Evolutionary conservation across 2,888 invertebrate genomes (phyloP).

Genomic region (Zaprionus bogoriensis): DNA sequence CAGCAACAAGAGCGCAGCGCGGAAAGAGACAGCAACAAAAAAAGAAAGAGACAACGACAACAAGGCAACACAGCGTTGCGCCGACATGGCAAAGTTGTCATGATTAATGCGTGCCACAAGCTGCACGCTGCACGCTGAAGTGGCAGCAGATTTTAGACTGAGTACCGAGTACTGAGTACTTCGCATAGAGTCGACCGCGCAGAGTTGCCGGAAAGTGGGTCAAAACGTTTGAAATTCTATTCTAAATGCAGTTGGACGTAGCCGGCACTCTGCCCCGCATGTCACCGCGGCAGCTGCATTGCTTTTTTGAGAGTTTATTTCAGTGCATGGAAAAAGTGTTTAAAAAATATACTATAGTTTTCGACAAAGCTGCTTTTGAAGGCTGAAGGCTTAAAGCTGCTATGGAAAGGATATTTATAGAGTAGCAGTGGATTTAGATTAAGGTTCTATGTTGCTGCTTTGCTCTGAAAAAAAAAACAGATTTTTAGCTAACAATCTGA

Average conservation of each 20-base stretch:
- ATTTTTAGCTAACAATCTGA: neutral
- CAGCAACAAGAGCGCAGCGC: constrained; percentile 22
- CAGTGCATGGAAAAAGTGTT: neutral
- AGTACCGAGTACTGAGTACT: too few species aligned
- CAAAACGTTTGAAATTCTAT: constrained; percentile 35
- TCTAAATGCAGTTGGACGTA: constrained; percentile 20
- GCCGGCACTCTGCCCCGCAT: constrained; percentile 3
- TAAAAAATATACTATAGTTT: neutral
- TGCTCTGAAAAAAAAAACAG: too few species aligned
- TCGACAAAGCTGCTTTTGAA: too few species aligned
- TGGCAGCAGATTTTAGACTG: constrained; percentile 31
- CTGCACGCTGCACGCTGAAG: constrained; percentile 30
- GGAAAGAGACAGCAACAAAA: constrained; percentile 10
- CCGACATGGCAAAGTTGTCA: constrained; percentile 69
- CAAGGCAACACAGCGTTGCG: constrained; percentile 26
- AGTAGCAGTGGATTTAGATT: too few species aligned
- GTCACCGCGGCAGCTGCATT: constrained; percentile 2
- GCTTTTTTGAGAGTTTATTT: neutral
- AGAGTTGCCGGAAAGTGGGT: constrained; percentile 39
- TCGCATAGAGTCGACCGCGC: too few species aligned
- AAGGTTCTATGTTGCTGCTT: too few species aligned
- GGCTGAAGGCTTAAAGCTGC: too few species aligned
- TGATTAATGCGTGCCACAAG: constrained; percentile 69
- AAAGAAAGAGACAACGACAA: constrained; percentile 22
- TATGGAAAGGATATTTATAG: too few species aligned